Evolutionary conservation across 2,113 vertebrate genomes (phyloP), one percentile per base, ranked within the genome.

Genomic region (Circaetus gallicus): DNA sequence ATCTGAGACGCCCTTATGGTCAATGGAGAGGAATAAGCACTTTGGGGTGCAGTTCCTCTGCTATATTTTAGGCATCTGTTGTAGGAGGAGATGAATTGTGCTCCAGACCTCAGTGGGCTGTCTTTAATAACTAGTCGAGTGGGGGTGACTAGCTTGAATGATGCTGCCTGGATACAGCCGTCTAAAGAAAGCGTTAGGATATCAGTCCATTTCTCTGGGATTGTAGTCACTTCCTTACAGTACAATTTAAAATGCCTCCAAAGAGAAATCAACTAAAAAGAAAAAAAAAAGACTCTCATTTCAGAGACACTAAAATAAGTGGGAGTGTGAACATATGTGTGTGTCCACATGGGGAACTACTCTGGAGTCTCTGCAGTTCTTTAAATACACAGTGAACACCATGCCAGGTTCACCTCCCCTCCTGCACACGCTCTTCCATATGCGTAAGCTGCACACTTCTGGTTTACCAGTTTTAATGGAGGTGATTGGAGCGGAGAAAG

Each of bases 301-400:
- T 95, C 89, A 89, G 94, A 89, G 66, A 56, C 31, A 9, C 78
- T 82, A 59, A 86, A 93, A 83, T 20, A 82, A 82, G 95, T 96
- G 82, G 93, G 95, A 97, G 96, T 96, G 92, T 73, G 95, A 97
- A 96, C 95, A 96, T 96, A 93, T 95, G 93, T 66, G 74, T 85
- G 66, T 82, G 84, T 91, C 86, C 94, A 89, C 95, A 80, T 79
- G 93, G 93, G 94, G 73, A 96, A 85, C 83, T 87, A 95, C 95
- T 91, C 91, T 82, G 66, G 94, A 94, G 70, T 69, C 53, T 43
- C 80, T 94, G 83, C 36, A 56, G 81, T 38, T 93, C 83, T 95
- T 95, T 95, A 96, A 95, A 97, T 94, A 94, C 61, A 17, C 62
- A 32, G 53, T 4, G 86, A 87, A 82, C 6, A n/a, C 0, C 2